These are phyloP conservation scores for Anoplopoma fimbria DNA, from an alignment of 2,113 vertebrate species.

Conservation along the genomic window DNA sequence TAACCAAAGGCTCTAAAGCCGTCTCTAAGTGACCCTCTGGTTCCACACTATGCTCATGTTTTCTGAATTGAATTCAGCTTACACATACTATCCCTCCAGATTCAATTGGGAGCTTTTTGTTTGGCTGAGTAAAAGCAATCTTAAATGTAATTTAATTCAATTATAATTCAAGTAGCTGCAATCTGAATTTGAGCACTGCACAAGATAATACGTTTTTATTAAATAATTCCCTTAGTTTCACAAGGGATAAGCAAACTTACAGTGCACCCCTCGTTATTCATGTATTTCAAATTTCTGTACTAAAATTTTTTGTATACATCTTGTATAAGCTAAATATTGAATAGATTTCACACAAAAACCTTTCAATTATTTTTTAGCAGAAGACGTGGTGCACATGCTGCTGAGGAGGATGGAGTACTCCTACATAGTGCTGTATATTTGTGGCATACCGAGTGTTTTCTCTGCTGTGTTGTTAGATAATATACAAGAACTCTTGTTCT, in stretches of 20 bases:
- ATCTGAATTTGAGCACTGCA: conserved; percentile 16
- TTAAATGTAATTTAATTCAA: conserved; percentile 23
- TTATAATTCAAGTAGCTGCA: conserved; percentile 24
- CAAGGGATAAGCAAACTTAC: not conserved
- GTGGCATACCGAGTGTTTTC: conserved; percentile 10
- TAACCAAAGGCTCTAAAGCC: not conserved
- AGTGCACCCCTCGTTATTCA: not conserved
- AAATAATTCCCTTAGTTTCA: conserved; percentile 19
- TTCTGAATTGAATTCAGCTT: conserved; percentile 8
- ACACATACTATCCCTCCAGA: conserved; percentile 13
- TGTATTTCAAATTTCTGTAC: not conserved
- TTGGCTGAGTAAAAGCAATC: not conserved
- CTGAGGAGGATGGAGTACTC: not conserved
- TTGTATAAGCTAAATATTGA: not conserved
- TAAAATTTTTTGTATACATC: not conserved
- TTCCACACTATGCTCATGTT: not conserved
- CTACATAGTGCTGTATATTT: conserved; percentile 6
- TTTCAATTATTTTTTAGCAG: not conserved
- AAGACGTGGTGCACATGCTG: not conserved
- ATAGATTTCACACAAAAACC: not conserved
- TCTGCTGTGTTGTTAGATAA: not conserved
- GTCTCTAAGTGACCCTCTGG: not conserved
- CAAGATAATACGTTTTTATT: conserved; percentile 15
- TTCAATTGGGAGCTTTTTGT: conserved; percentile 17
- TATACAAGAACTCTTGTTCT: conserved; percentile 24